phyloP scores from a whole-genome alignment of 2,888 invertebrate genomes.

The Entomobrya multifasciata region DNA sequence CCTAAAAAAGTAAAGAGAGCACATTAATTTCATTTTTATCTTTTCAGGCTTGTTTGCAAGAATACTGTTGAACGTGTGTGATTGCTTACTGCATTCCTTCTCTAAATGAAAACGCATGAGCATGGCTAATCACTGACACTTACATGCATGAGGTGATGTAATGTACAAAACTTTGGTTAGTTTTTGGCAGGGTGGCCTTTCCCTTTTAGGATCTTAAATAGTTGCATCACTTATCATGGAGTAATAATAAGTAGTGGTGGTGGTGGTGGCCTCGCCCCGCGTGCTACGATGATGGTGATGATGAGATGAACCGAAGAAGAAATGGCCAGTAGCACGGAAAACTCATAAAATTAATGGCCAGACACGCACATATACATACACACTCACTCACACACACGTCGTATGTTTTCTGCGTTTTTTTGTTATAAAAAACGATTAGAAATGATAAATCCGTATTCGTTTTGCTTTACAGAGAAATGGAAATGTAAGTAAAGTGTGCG shows the following conservation, averaged over 20 bases:
- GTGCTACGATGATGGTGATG: background rate
- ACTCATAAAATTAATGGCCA: constrained; percentile 76
- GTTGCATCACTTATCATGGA: constrained; percentile 52
- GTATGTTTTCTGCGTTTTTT: constrained; percentile 14
- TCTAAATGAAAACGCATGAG: constrained; percentile 39
- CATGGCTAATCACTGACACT: constrained; percentile 73
- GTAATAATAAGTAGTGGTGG: constrained; percentile 26
- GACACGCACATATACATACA: constrained; percentile 67
- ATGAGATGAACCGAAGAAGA: constrained; percentile 27
- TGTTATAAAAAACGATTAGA: constrained; percentile 55
- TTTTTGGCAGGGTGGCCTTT: constrained; percentile 75
- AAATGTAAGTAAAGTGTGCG: constrained; percentile 9
- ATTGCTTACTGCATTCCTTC: constrained; percentile 55
- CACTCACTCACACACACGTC: constrained; percentile 42
- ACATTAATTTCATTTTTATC: constrained; percentile 44
- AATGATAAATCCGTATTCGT: constrained; percentile 8
- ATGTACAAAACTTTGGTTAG: constrained; percentile 49
- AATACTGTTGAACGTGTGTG: constrained; percentile 16
- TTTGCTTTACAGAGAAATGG: background rate
- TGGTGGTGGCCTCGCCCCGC: constrained; percentile 44
- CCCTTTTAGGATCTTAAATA: constrained; percentile 70
- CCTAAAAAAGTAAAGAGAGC: constrained; percentile 42
- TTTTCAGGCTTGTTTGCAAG: constrained; percentile 28
- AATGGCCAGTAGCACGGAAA: constrained; percentile 76
- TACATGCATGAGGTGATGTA: constrained; percentile 72